Evolutionary conservation across 2,797 vertebrate genomes (phyloP).

Genomic region (Petrocephalus sullivani): DNA sequence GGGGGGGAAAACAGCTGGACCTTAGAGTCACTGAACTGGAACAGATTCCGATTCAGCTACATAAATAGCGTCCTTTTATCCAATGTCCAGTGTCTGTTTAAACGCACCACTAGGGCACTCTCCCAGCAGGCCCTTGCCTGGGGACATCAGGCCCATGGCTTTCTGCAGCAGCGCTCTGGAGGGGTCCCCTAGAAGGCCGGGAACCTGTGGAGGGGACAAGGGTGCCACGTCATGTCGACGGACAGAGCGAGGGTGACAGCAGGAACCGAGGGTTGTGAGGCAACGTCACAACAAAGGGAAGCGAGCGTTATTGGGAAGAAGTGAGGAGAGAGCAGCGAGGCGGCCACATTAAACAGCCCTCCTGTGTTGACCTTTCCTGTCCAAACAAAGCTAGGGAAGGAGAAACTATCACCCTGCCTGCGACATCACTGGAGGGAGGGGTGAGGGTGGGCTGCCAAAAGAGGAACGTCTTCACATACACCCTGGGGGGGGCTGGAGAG

Average conservation of each 20-base stretch:
- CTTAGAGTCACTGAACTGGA: background rate
- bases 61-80: background rate
- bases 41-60: background rate
- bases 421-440: background rate
- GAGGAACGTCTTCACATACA: background rate
- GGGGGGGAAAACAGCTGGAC: background rate
- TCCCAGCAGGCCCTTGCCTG: constrained; percentile 73
- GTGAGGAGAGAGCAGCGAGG: background rate
- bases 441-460: background rate
- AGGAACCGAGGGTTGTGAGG: background rate
- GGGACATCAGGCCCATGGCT: constrained; percentile 67
- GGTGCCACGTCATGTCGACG: background rate
- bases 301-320: background rate
- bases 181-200: constrained; percentile 84
- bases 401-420: background rate
- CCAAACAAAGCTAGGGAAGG: background rate
- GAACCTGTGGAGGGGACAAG: constrained; percentile 55
- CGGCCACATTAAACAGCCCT: background rate
- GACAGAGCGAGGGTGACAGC: background rate
- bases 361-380: background rate
- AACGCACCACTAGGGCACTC: constrained; percentile 78
- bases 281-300: background rate
- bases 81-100: background rate
- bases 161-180: constrained; percentile 80
- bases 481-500: background rate